These are phyloP conservation scores for Phocides pigmalion DNA, from an alignment of 1,140 invertebrate species.

Conservation along the genomic window DNA sequence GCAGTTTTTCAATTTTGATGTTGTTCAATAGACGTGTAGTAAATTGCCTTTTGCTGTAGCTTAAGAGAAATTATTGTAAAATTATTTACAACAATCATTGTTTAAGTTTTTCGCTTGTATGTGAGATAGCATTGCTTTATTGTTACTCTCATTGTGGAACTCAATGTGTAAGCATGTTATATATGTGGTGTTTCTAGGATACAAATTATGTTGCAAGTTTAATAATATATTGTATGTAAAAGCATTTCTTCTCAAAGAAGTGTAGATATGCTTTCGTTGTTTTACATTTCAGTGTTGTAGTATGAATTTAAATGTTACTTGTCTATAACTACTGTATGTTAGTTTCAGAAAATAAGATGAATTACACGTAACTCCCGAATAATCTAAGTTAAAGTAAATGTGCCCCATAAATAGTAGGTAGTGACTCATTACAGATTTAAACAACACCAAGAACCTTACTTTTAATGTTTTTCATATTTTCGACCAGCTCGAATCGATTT, in stretches of 20 bases:
- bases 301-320: background rate
- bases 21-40: conserved; percentile 60
- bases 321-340: background rate
- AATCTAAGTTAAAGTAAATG: too few species aligned
- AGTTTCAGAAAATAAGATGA: too few species aligned
- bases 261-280: conserved; percentile 45
- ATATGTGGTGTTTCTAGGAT: conserved; percentile 45
- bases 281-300: conserved; percentile 24
- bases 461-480: too few species aligned
- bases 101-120: conserved; percentile 45
- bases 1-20: conserved; percentile 51
- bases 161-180: conserved; percentile 36
- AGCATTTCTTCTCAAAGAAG: conserved; percentile 60
- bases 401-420: too few species aligned
- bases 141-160: conserved; percentile 13
- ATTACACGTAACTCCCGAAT: too few species aligned
- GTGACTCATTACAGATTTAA: too few species aligned
- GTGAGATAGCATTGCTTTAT: conserved; percentile 24
- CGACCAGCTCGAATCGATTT: too few species aligned
- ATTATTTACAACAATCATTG: conserved; percentile 50
- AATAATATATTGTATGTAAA: conserved; percentile 39
- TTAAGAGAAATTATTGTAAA: conserved; percentile 73
- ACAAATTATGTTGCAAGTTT: conserved; percentile 50
- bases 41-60: conserved; percentile 76
- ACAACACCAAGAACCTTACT: too few species aligned